phyloP scores from a whole-genome alignment of 2,113 vertebrate species.

The Synodontis membranacea region DNA sequence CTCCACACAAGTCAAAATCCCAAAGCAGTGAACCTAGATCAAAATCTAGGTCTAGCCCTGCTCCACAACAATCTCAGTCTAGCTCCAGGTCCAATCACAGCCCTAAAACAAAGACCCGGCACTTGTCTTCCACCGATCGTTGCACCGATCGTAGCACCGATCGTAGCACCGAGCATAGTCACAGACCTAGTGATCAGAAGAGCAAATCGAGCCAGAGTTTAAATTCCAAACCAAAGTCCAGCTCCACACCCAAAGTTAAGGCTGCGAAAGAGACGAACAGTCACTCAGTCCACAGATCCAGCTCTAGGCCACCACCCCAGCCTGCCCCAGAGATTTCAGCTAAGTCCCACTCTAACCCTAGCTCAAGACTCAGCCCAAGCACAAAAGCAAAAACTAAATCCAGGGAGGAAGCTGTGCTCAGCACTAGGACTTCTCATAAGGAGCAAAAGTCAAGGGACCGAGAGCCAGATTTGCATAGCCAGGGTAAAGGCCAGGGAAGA shows the following conservation, averaged over 20 bases:
- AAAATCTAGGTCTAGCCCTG: constrained; percentile 24
- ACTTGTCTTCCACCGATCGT: constrained; percentile 53
- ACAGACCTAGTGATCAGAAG: constrained; percentile 37
- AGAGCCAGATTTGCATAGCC: constrained; percentile 56
- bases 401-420: constrained; percentile 44
- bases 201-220: constrained; percentile 45
- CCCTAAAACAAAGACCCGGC: constrained; percentile 58
- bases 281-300: constrained; percentile 48
- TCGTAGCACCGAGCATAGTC: constrained; percentile 39
- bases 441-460: constrained; percentile 55
- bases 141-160: constrained; percentile 47
- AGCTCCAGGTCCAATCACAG: constrained; percentile 42
- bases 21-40: constrained; percentile 46
- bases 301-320: constrained; percentile 10
- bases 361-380: constrained; percentile 43
- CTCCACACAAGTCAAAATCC: constrained; percentile 38
- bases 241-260: constrained; percentile 53
- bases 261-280: constrained; percentile 43
- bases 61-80: constrained; percentile 44
- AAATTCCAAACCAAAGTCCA: constrained; percentile 52
- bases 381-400: constrained; percentile 57
- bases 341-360: constrained; percentile 27
- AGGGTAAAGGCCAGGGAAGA: constrained; percentile 54
- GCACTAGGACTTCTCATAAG: constrained; percentile 52
- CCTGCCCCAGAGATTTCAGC: constrained; percentile 13